Evolutionary conservation across 2,888 invertebrate species (phyloP).

Genomic region (Papilio demoleus): DNA sequence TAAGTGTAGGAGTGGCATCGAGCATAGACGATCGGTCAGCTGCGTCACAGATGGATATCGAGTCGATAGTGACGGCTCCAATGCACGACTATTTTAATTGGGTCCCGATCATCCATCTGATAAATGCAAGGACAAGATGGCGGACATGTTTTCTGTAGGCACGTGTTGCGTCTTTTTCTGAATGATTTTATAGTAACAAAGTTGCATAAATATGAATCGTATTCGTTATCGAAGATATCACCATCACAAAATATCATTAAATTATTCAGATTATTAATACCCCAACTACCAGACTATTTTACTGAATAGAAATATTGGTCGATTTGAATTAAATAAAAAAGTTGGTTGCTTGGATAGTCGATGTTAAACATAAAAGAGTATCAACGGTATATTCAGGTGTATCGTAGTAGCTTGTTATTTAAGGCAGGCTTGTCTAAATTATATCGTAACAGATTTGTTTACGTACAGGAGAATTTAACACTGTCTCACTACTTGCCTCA

Average conservation of each 20-base stretch:
- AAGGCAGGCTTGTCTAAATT: not conserved
- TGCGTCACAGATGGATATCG: conserved; percentile 70
- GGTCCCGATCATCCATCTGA: conserved; percentile 74
- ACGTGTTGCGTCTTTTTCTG: conserved; percentile 58
- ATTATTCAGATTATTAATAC: no score
- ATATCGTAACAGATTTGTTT: not conserved
- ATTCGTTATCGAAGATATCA: not conserved
- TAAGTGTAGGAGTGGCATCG: conserved; percentile 47
- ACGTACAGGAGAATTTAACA: not conserved
- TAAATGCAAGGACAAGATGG: conserved; percentile 71
- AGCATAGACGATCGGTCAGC: conserved; percentile 75
- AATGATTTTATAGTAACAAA: not conserved
- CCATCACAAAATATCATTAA: no score
- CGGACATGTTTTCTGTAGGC: conserved; percentile 68
- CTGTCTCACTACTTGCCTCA: conserved; percentile 39
- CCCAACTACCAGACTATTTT: no score
- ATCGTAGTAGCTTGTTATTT: not conserved
- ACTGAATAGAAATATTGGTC: no score
- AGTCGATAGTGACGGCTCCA: conserved; percentile 76
- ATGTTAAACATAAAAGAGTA: not conserved
- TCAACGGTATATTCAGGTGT: not conserved
- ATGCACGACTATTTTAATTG: conserved; percentile 84
- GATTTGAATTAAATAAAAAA: no score
- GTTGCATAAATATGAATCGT: conserved; percentile 3
- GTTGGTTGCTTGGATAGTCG: not conserved